Evolutionary conservation across 2,113 vertebrate species (phyloP), one percentile per base, ranked within the genome.

Genomic region (Eptesicus fuscus): DNA sequence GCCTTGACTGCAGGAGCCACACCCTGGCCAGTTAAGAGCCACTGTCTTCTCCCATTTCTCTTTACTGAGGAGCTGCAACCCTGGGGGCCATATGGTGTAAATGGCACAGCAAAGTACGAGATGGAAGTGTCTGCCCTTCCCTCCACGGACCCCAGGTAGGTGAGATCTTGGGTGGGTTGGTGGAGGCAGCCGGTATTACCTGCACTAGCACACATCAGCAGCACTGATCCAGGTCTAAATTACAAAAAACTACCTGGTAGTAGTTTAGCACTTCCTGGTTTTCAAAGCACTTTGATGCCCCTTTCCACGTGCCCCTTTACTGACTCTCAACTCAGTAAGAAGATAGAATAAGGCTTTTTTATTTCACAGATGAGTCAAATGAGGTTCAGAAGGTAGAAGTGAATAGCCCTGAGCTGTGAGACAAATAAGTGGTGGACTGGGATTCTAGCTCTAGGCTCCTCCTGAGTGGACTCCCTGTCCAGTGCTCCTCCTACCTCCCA

Each of bases 171-270:
- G 16, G 28, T 14, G 69, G 12, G 13, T 28, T 13, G 2, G 47
- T 7, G 11, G 40, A 51, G 22, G 40, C 20, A 9, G 67, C 30
- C 25, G 18, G 77, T 0, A 1, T 2, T 7, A 4, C 28, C 83
- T 42, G 53, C 32, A 51, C 53, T 4, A 6, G 2, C 1, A 11
- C 9, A 17, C 0, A 14, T 16, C 76, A 44, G 4, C 22, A 59
- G 67, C 73, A 8, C n/a, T n/a, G n/a, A n/a, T n/a, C n/a, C n/a
- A n/a, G n/a, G n/a, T 51, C 40, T 71, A 9, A 2, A 18, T 10
- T 9, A 28, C 9, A 49, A 5, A 44, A 35, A 32, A 42, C 14
- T 2, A 16, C 77, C 14, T 2, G 3, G 18, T 0, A 0, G 14
- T 3, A 73, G 2, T 10, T 77, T 4, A 53, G 63, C 67, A 40